Base-by-base conservation (phyloP, 2,888 invertebrate genomes). In the Craniophora ligustri region DNA sequence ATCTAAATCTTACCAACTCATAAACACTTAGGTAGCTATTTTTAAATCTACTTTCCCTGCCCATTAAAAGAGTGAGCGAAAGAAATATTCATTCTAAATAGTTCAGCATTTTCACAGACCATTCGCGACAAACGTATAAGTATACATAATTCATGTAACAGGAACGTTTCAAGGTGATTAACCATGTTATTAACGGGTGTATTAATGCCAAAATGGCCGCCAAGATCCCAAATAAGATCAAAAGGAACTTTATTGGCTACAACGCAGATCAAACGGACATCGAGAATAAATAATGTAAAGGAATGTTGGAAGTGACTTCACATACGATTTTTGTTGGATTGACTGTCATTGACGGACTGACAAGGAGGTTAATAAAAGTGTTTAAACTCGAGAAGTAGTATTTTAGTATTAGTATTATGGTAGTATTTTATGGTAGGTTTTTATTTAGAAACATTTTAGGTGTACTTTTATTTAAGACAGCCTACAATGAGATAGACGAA, bases 71-170 rank as follows among this genome's bases (percentile, higher is more conserved):
- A 41, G 50, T 18, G 1, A 5, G n/a, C 23, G 16, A 58, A 49
- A 66, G 30, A 65, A 35, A 70, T 64, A 49, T 58, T 14, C 34
- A 58, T 49, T 57, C 40, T 50, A 41, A 70, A 71, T 44, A 67
- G 53, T 50, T 32, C 47, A 61, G 30, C 38, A 15, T 57, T 66
- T 74, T 67, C 47, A 56, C 53, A 74, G 74, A 42, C 31, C 59
- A 50, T 69, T 73, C 40, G 50, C 54, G 60, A 60, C 61, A 55
- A 41, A 40, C 30, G 40, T 8, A 71, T 51, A n/a, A n/a, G n/a
- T n/a, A 55, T 67, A 62, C 72, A 74, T 70, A 62, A 74, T 67
- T 70, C 58, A 71, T 74, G 53, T 67, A 55, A 53, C 44, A 26
- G 40, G 39, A 53, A 30, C 40, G 48, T 75, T 71, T 71, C 59